A percentile compares a stretch with the other conserved stretches of the same genome.
Evolutionary conservation across 2,888 invertebrate species (phyloP).

Genomic region (Eupithecia subfuscata): DNA sequence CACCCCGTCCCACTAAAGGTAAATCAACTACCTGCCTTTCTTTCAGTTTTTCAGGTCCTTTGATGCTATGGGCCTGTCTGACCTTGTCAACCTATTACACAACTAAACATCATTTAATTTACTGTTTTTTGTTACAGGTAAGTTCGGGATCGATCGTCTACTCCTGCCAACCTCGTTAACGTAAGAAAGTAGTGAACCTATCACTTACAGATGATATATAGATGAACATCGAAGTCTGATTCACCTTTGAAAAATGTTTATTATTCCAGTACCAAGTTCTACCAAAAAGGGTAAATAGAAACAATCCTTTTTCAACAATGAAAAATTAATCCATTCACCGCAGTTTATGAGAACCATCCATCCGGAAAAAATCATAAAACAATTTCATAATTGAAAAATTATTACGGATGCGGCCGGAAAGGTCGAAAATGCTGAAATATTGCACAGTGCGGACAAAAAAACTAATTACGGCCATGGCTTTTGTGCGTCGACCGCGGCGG

Average conservation of each 20-base stretch:
- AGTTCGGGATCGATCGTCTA: conserved; percentile 15
- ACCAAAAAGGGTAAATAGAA: conserved; percentile 9
- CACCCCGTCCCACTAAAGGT: neutral
- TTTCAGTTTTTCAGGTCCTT: neutral
- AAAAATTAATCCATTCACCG: conserved; percentile 33
- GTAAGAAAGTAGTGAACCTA: neutral
- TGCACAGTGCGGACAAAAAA: conserved; percentile 64
- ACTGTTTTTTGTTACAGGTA: conserved; percentile 33
- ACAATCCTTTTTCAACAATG: conserved; percentile 8
- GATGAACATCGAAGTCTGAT: no score
- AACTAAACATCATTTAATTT: neutral
- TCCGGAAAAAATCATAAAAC: conserved; percentile 53
- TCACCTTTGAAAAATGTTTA: no score
- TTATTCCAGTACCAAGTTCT: no score
- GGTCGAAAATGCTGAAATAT: conserved; percentile 69
- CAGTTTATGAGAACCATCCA: conserved; percentile 29
- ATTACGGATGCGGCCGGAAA: conserved; percentile 67
- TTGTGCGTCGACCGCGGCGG: neutral
- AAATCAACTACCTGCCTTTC: neutral
- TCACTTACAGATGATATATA: no score
- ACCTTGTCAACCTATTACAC: neutral
- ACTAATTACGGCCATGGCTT: conserved; percentile 62
- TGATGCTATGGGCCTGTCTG: neutral
- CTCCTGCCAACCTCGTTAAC: neutral
- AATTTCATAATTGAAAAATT: conserved; percentile 71